phyloP scores from a whole-genome alignment of 2,888 invertebrate species.

The Protonemura montana region DNA sequence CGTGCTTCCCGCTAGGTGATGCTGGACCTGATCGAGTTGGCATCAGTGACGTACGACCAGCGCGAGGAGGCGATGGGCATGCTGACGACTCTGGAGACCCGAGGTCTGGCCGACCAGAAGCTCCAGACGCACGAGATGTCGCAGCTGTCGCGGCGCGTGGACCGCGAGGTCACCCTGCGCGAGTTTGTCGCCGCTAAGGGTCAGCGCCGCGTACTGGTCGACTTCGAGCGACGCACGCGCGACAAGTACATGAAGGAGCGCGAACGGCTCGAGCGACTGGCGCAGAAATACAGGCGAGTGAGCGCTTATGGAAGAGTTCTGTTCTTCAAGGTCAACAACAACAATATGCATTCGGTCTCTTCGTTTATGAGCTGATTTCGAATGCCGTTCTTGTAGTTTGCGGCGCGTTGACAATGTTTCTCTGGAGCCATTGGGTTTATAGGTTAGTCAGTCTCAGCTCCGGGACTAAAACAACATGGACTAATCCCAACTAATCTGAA shows the following conservation, averaged over 20 bases:
- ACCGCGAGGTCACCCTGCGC: constrained; percentile 58
- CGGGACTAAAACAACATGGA: too few relatives aligned
- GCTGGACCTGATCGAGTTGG: constrained; percentile 58
- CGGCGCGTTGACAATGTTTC: too few relatives aligned
- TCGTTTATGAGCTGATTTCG: too few relatives aligned
- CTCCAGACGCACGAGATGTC: constrained; percentile 59
- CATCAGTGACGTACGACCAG: constrained; percentile 59
- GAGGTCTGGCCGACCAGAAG: constrained; percentile 58
- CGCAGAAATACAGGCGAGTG: background rate
- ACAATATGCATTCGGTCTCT: too few relatives aligned
- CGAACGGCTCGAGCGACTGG: background rate
- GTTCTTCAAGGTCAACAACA: too few relatives aligned
- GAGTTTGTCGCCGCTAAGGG: constrained; percentile 59
- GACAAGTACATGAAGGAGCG: background rate
- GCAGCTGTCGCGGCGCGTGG: constrained; percentile 58
- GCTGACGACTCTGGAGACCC: constrained; percentile 58
- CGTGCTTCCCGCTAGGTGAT: constrained; percentile 53
- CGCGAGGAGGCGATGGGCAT: constrained; percentile 59
- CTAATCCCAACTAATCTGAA: too few relatives aligned
- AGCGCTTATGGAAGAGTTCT: too few relatives aligned
- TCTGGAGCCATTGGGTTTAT: too few relatives aligned
- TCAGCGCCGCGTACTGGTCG: constrained; percentile 54
- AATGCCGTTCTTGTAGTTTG: too few relatives aligned
- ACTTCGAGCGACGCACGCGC: constrained; percentile 30
- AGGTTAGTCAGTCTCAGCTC: too few relatives aligned